Conservation (phyloP, 2,888 invertebrate genomes). For the Caenorhabditis becei region DNA sequence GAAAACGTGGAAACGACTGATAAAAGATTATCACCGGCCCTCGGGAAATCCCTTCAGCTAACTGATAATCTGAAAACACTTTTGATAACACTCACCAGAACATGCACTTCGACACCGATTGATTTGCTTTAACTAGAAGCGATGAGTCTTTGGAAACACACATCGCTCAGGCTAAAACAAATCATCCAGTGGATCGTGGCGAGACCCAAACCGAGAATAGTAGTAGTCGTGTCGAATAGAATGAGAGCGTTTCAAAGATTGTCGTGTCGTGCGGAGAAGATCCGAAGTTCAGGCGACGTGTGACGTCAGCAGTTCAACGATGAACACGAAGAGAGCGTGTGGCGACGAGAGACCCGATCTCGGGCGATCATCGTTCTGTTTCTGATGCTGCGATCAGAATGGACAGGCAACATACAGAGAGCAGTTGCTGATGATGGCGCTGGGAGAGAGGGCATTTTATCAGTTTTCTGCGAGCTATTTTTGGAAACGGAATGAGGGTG, state of each 20-base stretch:
- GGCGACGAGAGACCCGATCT: neutral
- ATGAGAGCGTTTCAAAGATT: constrained; percentile 40
- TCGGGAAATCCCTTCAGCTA: too few species aligned
- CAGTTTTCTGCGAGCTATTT: constrained; percentile 39
- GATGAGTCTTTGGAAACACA: constrained; percentile 22
- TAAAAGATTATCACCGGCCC: too few species aligned
- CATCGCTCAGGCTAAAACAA: constrained; percentile 62
- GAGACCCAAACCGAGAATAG: neutral
- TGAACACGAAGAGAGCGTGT: constrained; percentile 17
- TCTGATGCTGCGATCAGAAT: constrained; percentile 21
- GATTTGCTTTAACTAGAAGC: constrained; percentile 51
- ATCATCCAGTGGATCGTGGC: constrained; percentile 19
- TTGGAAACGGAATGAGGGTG: constrained; percentile 26
- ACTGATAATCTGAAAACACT: too few species aligned
- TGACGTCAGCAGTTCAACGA: constrained; percentile 63
- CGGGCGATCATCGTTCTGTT: constrained; percentile 21
- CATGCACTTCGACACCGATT: too few species aligned
- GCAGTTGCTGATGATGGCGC: neutral
- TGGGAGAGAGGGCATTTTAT: constrained; percentile 23
- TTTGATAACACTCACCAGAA: too few species aligned
- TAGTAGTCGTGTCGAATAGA: neutral
- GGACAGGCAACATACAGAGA: constrained; percentile 29
- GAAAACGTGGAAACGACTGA: too few species aligned
- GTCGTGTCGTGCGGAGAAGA: constrained; percentile 24
- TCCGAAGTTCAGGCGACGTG: constrained; percentile 47